Base-by-base conservation (phyloP, 2,797 vertebrate genomes). In the Pygocentrus nattereri region DNA sequence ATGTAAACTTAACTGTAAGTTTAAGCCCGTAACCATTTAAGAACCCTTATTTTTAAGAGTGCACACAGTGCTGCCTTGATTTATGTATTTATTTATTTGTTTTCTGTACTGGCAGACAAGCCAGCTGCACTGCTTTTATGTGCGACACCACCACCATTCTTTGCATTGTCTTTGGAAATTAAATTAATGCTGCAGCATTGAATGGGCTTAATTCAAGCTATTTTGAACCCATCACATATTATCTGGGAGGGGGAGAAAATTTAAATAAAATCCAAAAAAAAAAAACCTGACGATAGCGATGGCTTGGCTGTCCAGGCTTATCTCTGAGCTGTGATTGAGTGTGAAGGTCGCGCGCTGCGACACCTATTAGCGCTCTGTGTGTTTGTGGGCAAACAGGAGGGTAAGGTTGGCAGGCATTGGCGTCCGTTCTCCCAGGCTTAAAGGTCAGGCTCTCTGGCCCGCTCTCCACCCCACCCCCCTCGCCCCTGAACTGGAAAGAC, bases 361-460 rank as follows among this genome's bases (percentile, higher is more conserved):
- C 81, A 83, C 80, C 77, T 70, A 87, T 87, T 85, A 85, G 80
- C 84, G 72, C 30, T 56, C 74, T 49, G 82, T 82, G 82, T 85
- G 82, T 85, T 82, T 85, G 84, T 79, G 77, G 41, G 70, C 85
- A 85, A 87, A 87, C 84, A 87, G 80, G 75, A 77, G 76, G 86
- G 80, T 85, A 74, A 78, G 78, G 74, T 72, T 69, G 80, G 82
- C 78, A 77, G 77, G 70, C 62, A 73, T 62, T 77, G 49, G 38
- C 82, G 56, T 83, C 62, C 13, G 31, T 71, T 76, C 64, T 72
- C 70, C 70, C 41, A 41, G 16, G 82, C 74, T 75, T 79, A 87
- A 85, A 85, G 83, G 84, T 87, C 84, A 80, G 52, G n/a, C 38
- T 80, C 77, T 12, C 74, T 65, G 52, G 80, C 73, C 79, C 65